Evolutionary conservation across 2,113 vertebrate genomes (phyloP), one percentile per base, ranked within the genome.

Genomic region (Pogonocichla stellata): DNA sequence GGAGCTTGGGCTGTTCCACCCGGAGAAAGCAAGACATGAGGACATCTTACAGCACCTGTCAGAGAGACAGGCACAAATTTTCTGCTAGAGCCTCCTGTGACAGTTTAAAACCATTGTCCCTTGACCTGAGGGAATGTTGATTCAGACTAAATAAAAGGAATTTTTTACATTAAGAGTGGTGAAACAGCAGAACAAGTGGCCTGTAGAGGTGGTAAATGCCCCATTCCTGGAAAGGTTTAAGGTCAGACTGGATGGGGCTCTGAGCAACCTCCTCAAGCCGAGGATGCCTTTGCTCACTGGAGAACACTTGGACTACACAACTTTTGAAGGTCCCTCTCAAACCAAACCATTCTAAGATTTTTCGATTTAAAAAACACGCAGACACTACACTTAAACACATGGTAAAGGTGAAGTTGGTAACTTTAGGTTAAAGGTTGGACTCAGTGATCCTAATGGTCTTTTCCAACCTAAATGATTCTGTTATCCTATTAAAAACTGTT

Each of bases 171-270:
- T 13, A 50, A 12, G 31, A 72, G 31, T 18, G 20, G 25, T 56
- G 14, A 26, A 72, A 64, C 42, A 64, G 34, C 34, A 31, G 50
- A 19, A 62, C 24, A 67, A 28, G 20, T 15, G 36, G 47, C 18
- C 20, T 58, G 24, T 10, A 34, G 33, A 84, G 15, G 28, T 33
- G 36, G 20, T 20, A 56, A 47, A 38, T 17, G 31, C 12, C 31
- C 26, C 34, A 61, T n/a, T 4, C n/a, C 51, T 50, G 15, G 17
- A 28, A 80, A 33, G 14, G 23, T 40, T 34, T 34, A 50, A 33
- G 15, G 8, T 33, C 34, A 80, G 45, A 31, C 0, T 29, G 17
- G 31, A 71, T 0, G 0, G 9, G 12, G 22, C 57, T 75, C 57
- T 65, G 31, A 54, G 45, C 40, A 70, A n/a, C 17, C 14, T 31